phyloP scores from a whole-genome alignment of 2,797 vertebrate genomes.

The Naso thynnoides region DNA sequence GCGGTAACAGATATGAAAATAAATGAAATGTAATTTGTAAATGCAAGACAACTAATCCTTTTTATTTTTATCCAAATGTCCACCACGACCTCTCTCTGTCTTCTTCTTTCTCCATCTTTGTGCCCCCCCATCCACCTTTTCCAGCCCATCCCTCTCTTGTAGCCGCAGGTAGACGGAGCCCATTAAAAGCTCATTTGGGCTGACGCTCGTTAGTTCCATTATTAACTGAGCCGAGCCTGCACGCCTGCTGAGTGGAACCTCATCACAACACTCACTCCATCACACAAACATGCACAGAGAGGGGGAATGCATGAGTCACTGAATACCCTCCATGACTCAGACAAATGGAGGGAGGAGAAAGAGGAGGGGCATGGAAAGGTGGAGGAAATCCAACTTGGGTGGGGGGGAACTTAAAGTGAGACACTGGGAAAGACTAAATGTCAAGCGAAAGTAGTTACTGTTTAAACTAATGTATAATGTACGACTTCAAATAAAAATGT shows the following conservation, averaged over 20 bases:
- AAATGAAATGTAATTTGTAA: not conserved
- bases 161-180: constrained; percentile 69
- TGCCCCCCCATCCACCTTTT: not conserved
- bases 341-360: constrained; percentile 20
- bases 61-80: not conserved
- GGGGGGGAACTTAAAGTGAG: not conserved
- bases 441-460: not conserved
- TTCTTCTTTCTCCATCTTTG: constrained; percentile 7
- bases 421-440: not conserved
- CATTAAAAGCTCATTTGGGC: constrained; percentile 85
- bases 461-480: not conserved
- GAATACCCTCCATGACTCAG: constrained; percentile 41
- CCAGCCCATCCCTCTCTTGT: constrained; percentile 44
- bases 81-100: constrained; percentile 14
- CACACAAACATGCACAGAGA: constrained; percentile 48
- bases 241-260: constrained; percentile 68
- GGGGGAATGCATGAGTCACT: constrained; percentile 35
- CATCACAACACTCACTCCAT: constrained; percentile 62
- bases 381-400: not conserved
- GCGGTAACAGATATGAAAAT: not conserved
- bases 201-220: constrained; percentile 78
- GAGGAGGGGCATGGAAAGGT: constrained; percentile 5
- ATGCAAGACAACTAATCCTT: not conserved
- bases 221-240: constrained; percentile 71
- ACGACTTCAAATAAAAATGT: not conserved